Evolutionary conservation across 37 sponge, comb jelly and placozoan genomes (phyloP), one percentile per base, ranked within the genome.

Genomic region (Cladorhizidae sp.): DNA sequence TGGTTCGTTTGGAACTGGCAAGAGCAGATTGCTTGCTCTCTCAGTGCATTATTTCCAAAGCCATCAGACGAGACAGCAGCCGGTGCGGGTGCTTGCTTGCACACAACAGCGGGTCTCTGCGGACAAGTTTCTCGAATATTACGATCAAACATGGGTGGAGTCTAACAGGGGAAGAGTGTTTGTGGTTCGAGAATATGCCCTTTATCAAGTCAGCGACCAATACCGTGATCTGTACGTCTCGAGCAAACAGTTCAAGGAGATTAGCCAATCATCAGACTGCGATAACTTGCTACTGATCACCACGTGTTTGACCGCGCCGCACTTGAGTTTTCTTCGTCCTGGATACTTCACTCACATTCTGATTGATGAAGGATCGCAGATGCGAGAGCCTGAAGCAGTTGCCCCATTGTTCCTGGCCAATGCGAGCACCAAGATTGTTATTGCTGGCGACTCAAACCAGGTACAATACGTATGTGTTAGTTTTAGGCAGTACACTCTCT

Each of bases 311-410:
- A 74, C 75, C 17, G 62, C 73, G 6, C 25, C 20, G 0, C 43
- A 32, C 29, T 62, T 40, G 3, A 7, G 22, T 1, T 37, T 41
- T 28, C 35, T 80, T 35, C 70, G 62, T 20, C 54, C 36, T 29
- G 74, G 72, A 12, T 89, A 78, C 70, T 83, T 89, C 80, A 89
- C 89, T 43, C 89, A 89, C 74, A 89, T 89, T 49, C 40, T 89
- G 21, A 32, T 89, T 17, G 89, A 89, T 74, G 89, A 89, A 51
- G 89, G 74, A 40, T 83, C 89, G 8, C 89, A 83, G 62, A 84
- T 73, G 51, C 41, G 83, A 29, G 89, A 89, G 75, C 84, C 89
- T 39, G 89, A 89, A 55, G 65, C 79, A 26, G 62, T 78, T 33
- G 73, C 85, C 26, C 85, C 89, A 1, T 57, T 89, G 28, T 73